Conservation (phyloP, 2,797 vertebrate species). For the Acanthornis magna region DNA sequence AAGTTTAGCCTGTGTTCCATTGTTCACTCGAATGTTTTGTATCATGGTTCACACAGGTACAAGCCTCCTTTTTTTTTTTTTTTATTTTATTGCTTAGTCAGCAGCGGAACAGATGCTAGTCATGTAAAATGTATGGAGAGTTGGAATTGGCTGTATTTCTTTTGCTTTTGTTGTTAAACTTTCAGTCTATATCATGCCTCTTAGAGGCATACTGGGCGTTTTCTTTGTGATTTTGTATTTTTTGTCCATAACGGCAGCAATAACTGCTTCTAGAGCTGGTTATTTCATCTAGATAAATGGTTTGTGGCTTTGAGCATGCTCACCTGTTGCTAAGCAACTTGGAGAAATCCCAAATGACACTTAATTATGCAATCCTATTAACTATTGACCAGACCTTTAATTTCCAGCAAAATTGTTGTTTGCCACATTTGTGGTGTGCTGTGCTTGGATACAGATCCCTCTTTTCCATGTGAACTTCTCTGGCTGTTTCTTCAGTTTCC, state of each 20-base stretch:
- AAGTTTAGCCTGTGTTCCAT: background rate
- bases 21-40: background rate
- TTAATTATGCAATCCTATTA: constrained; percentile 12
- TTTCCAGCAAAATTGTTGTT: background rate
- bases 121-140: background rate
- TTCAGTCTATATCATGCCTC: background rate
- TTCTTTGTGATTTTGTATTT: background rate
- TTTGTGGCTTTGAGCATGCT: background rate
- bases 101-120: background rate
- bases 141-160: background rate
- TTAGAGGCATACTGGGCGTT: background rate
- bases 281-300: background rate
- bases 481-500: background rate
- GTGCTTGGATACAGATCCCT: background rate
- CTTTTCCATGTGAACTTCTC: background rate
- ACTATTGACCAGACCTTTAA: constrained; percentile 28
- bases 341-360: constrained; percentile 17
- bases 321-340: constrained; percentile 39
- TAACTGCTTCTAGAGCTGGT: background rate
- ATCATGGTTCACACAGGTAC: background rate
- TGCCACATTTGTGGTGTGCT: background rate
- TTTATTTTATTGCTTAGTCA: background rate
- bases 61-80: background rate
- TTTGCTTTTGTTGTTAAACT: background rate
- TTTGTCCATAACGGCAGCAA: background rate